Percentiles rank a stretch among this genome's conserved stretches.
Evolutionary conservation across 2,797 vertebrate species (phyloP).

Genomic region (Loris lydekkerianus): DNA sequence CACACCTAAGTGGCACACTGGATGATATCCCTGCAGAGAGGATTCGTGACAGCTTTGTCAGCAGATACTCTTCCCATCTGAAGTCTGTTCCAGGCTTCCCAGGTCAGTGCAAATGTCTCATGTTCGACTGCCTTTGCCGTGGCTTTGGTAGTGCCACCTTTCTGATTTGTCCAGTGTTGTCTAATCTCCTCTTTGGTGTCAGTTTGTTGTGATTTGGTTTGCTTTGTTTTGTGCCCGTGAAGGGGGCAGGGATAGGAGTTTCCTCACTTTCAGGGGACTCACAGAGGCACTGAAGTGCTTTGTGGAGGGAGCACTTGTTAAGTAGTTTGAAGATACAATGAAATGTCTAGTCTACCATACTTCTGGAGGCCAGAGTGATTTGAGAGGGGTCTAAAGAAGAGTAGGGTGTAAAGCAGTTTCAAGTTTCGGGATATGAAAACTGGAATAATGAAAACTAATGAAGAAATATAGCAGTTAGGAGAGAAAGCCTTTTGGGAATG

Average conservation of each 20-base stretch:
- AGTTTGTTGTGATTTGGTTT: not conserved
- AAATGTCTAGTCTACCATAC: not conserved
- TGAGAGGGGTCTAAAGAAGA: not conserved
- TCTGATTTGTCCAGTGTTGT: not conserved
- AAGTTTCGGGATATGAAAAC: not conserved
- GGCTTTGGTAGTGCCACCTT: accelerated
- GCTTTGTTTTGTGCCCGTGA: not conserved
- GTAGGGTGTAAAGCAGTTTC: not conserved
- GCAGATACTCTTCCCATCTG: not conserved
- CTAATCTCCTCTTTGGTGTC: not conserved
- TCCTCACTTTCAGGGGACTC: not conserved
- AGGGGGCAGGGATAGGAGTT: not conserved
- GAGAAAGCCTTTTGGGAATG: not conserved
- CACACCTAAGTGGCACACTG: too few species aligned
- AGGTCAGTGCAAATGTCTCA: not conserved
- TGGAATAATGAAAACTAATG: not conserved
- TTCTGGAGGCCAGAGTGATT: not conserved
- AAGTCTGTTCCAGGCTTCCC: not conserved
- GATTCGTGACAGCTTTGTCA: not conserved
- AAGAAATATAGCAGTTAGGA: not conserved
- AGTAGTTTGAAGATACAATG: not conserved
- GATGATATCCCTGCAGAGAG: not conserved
- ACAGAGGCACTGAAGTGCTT: not conserved
- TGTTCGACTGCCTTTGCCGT: too few species aligned
- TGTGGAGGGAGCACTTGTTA: not conserved